Base-by-base conservation (phyloP, 2,113 vertebrate species). In the Poeciliopsis occidentalis region DNA sequence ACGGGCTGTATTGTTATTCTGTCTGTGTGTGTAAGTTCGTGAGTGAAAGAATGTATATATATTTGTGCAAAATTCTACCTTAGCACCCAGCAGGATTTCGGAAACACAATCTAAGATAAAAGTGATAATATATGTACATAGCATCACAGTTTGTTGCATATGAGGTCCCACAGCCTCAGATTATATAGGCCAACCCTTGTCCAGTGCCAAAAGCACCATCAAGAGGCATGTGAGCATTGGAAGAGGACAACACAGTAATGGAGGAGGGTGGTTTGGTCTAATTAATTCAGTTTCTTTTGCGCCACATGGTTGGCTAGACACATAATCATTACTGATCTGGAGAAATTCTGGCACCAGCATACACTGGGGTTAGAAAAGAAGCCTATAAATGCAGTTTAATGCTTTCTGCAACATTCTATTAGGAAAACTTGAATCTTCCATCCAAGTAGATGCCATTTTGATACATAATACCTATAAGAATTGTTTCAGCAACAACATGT, bases 1-100 rank as follows among this genome's bases (percentile, higher is more conserved):
- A 31, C n/a, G 75, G 83, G 63, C 27, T 83, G 75, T 74, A 82
- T 73, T 75, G 70, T 73, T 87, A 80, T 87, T 70, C 65, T 64
- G 80, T 78, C 54, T 54, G 31, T 32, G 13, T 41, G 39, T 41
- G 39, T 72, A 30, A 19, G 34, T 79, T 10, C 13, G 1, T 69
- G 12, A 67, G 44, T 47, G 13, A 47, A 17, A 5, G 62, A 67
- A 32, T 69, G 44, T 76, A 60, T 60, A 30, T 67, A 60, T 60
- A 12, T 70, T 13, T 72, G 60, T 68, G 41, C 60, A 62, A 54
- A 62, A 34, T 32, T 51, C 51, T 10, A 57, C 51, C 44, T 47
- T 13, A 54, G 3, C 63, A 64, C 13, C 64, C 76, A 75, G 64
- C 26, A 67, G 79, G 31, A 64, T 78, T 15, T 26, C 26, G 29